These are phyloP conservation scores for Saturnia pavonia DNA, from an alignment of 2,888 invertebrate species.

Conservation along the genomic window DNA sequence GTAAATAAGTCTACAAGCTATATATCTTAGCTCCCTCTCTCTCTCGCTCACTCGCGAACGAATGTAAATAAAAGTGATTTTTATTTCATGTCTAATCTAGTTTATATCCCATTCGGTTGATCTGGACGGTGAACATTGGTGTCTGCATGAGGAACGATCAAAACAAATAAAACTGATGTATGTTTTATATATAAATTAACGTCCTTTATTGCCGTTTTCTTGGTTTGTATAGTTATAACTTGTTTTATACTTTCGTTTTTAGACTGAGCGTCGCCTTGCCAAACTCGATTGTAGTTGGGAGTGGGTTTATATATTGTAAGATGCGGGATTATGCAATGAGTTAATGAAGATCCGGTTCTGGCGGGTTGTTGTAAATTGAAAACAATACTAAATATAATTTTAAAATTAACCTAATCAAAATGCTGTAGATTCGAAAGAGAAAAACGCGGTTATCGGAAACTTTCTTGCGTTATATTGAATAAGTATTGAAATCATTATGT, in stretches of 20 bases:
- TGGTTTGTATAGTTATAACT: slow-evolving; percentile 10
- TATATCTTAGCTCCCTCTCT: slow-evolving; percentile 4
- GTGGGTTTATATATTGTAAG: slow-evolving; percentile 5
- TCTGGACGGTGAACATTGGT: slow-evolving; percentile 30
- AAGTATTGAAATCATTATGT: no score
- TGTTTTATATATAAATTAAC: slow-evolving; percentile 36
- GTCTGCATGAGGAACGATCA: slow-evolving; percentile 36
- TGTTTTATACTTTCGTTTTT: slow-evolving; percentile 14
- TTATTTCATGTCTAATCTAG: slow-evolving; percentile 20
- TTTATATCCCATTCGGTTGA: slow-evolving; percentile 23
- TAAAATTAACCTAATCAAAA: not conserved
- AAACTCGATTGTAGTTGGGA: slow-evolving; percentile 10
- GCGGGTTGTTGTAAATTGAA: not conserved
- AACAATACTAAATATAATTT: not conserved
- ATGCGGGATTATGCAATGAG: slow-evolving; percentile 13
- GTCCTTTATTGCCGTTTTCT: slow-evolving; percentile 29
- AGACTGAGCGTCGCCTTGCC: slow-evolving; percentile 14
- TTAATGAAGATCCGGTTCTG: slow-evolving; percentile 13
- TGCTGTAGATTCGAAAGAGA: not conserved
- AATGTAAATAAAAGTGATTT: slow-evolving; percentile 17
- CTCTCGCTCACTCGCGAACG: not conserved
- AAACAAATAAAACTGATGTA: slow-evolving; percentile 34
- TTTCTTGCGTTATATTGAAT: not conserved
- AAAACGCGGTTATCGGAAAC: not conserved
- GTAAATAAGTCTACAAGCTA: slow-evolving; percentile 14